phyloP scores from a whole-genome alignment of 1,140 invertebrate species.

The Homarus americanus region DNA sequence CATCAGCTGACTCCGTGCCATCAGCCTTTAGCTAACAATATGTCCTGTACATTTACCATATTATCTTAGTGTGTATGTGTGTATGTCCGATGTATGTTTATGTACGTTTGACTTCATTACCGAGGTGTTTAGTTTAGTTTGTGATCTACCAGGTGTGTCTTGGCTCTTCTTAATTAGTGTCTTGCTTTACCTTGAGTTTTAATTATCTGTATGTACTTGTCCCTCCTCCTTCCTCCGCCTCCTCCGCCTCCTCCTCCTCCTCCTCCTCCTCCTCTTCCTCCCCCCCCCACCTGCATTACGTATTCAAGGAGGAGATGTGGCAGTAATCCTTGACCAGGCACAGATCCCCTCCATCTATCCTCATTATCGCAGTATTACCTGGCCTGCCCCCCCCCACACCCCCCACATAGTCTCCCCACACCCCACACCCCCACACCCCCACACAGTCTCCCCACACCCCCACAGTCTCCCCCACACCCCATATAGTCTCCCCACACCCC shows the following conservation, averaged over 20 bases:
- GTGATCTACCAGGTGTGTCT: too few species aligned
- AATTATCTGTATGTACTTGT: neutral
- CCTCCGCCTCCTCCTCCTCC: neutral
- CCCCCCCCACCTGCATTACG: neutral
- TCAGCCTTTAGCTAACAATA: too few species aligned
- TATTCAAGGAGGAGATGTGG: conserved; percentile 28
- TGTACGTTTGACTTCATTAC: too few species aligned
- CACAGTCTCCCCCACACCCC: neutral
- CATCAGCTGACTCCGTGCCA: too few species aligned
- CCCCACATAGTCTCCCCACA: neutral
- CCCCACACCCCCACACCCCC: neutral
- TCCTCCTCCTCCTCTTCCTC: neutral
- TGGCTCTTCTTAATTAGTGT: too few species aligned
- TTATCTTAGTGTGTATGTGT: neutral
- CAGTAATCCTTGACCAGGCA: conserved; percentile 34
- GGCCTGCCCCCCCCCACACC: neutral
- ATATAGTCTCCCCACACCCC: neutral
- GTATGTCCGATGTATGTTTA: neutral
- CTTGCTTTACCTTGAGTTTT: too few species aligned
- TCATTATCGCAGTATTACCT: conserved; percentile 49
- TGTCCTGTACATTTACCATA: too few species aligned
- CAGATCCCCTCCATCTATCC: conserved; percentile 33
- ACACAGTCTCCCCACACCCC: neutral
- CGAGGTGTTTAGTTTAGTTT: too few species aligned
- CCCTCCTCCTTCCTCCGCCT: neutral